Percentiles rank a stretch among this genome's conserved stretches.
Evolutionary conservation across 2,888 invertebrate genomes (phyloP).

Genomic region (Monoplex corrugatus): DNA sequence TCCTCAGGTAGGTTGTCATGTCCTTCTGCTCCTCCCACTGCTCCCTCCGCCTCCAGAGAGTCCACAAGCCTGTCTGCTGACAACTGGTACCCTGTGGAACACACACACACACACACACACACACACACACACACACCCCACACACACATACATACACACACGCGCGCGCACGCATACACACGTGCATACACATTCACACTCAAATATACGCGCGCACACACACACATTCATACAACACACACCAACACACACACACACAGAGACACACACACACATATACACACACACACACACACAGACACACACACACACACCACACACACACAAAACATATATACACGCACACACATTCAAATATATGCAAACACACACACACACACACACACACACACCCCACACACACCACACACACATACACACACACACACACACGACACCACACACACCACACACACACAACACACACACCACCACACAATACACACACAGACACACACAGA

Average conservation of each 20-base stretch:
- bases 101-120: slow-evolving; percentile 1
- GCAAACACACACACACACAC: background rate
- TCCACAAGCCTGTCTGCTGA: background rate
- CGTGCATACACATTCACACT: too few relatives aligned
- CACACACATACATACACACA: background rate
- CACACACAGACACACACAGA: too few relatives aligned
- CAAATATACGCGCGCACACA: too few relatives aligned
- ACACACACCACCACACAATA: too few relatives aligned
- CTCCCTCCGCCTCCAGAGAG: background rate
- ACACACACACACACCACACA: background rate
- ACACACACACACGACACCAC: too few relatives aligned
- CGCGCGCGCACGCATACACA: background rate
- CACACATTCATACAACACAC: too few relatives aligned
- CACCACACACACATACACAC: background rate
- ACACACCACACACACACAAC: too few relatives aligned
- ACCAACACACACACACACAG: too few relatives aligned
- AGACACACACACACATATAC: background rate
- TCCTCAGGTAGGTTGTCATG: background rate
- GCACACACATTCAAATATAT: background rate
- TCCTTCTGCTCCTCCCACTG: background rate
- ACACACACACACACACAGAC: background rate
- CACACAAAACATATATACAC: background rate
- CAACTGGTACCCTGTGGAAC: background rate
- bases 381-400: background rate
- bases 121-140: background rate